A percentile compares a stretch with the other conserved stretches of the same genome.
phyloP scores from a whole-genome alignment of 37 sponge, comb jelly and placozoan species.

The Chondrosia reniformis region DNA sequence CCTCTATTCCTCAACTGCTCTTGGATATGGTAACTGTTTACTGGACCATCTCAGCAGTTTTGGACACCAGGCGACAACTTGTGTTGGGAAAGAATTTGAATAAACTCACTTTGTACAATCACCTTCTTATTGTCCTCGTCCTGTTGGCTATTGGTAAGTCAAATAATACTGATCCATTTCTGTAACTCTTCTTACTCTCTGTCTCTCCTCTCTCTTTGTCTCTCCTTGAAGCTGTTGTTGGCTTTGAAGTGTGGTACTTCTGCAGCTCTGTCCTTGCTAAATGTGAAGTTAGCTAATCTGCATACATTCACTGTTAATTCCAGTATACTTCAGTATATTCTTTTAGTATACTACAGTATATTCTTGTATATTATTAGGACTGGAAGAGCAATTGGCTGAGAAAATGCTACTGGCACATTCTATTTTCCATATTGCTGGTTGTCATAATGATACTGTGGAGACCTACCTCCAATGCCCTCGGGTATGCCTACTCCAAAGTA shows the following conservation, averaged over 20 bases:
- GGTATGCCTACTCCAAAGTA: conserved; percentile 16
- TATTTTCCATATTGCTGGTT: conserved; percentile 62
- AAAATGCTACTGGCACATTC: conserved; percentile 77
- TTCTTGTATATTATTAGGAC: conserved; percentile 63
- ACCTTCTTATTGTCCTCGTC: conserved; percentile 61
- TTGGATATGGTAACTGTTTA: conserved; percentile 18
- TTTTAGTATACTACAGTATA: no score
- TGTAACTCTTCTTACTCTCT: not conserved
- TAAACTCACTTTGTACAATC: conserved; percentile 79
- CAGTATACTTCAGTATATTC: no score
- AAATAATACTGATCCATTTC: not conserved
- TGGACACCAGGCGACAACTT: conserved; percentile 56
- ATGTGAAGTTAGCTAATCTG: not conserved
- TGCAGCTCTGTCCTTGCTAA: not conserved
- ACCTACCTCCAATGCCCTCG: conserved; percentile 60
- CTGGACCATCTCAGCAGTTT: conserved; percentile 52
- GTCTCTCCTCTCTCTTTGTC: not conserved
- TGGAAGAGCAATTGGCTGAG: conserved; percentile 70
- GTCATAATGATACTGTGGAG: conserved; percentile 87
- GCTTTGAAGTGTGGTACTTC: not conserved
- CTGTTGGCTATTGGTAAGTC: conserved; percentile 58
- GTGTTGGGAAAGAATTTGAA: conserved; percentile 60
- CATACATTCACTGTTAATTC: no score
- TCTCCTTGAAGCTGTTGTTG: not conserved
- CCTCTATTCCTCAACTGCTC: not conserved